Evolutionary conservation across 2,888 invertebrate genomes (phyloP).

Genomic region (Synergus laeviventris): DNA sequence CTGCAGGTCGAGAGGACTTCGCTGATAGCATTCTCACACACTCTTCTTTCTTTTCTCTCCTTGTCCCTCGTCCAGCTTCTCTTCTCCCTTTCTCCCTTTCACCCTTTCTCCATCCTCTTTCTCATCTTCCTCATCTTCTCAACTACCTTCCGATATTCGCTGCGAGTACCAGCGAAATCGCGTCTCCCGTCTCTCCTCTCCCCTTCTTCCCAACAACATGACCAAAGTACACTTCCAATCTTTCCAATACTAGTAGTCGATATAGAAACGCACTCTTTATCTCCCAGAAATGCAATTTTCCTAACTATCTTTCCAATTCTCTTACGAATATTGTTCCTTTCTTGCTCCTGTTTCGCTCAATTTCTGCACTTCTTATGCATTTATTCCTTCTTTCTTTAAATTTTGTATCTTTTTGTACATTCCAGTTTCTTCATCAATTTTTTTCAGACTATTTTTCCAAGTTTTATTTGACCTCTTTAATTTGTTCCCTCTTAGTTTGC

Average conservation of each 20-base stretch:
- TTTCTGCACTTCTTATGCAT: too few species aligned
- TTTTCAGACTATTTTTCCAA: neutral
- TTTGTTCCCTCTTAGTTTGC: constrained; percentile 3
- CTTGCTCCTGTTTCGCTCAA: neutral
- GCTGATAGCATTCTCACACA: constrained; percentile 45
- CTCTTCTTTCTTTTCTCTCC: constrained; percentile 43
- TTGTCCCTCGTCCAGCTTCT: constrained; percentile 19
- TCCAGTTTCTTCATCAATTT: neutral
- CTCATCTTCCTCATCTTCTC: constrained; percentile 43
- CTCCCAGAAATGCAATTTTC: constrained; percentile 26
- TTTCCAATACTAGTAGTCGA: constrained; percentile 29
- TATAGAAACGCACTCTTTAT: constrained; percentile 26
- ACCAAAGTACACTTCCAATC: constrained; percentile 37
- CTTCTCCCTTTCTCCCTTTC: constrained; percentile 47
- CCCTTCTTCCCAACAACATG: constrained; percentile 47
- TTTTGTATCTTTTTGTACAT: too few species aligned
- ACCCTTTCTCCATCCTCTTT: constrained; percentile 46
- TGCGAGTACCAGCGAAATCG: constrained; percentile 51
- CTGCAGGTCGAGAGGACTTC: constrained; percentile 61
- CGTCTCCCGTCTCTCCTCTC: constrained; percentile 50
- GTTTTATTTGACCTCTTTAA: constrained; percentile 17
- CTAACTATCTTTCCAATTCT: constrained; percentile 26
- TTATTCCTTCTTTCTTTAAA: neutral
- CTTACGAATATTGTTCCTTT: neutral
- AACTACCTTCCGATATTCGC: constrained; percentile 44